phyloP scores from a whole-genome alignment of 2,113 vertebrate species.

The Corydoras maculifer region DNA sequence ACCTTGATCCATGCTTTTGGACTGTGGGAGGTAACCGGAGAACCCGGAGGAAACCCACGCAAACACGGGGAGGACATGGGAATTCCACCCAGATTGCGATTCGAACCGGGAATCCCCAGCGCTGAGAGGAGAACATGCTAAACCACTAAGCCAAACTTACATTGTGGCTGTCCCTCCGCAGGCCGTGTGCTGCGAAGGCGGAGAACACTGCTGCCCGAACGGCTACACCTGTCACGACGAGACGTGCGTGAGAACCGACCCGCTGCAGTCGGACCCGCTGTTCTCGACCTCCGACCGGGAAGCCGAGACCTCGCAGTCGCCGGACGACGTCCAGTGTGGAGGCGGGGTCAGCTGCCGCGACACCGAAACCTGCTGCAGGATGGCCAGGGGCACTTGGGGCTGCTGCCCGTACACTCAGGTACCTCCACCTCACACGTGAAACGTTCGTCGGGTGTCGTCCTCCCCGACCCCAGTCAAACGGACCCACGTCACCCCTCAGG shows the following conservation, averaged over 20 bases:
- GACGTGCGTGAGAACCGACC: conserved; percentile 47
- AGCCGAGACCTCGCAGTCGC: not conserved
- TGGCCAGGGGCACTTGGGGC: conserved; percentile 48
- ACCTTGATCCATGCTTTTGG: too few relatives aligned
- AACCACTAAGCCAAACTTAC: too few relatives aligned
- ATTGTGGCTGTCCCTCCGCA: conserved; percentile 13
- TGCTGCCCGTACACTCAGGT: conserved; percentile 60
- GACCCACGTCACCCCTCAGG: too few relatives aligned
- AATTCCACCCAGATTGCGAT: too few relatives aligned
- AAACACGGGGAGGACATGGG: too few relatives aligned
- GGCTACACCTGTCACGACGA: conserved; percentile 59
- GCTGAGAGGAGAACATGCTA: too few relatives aligned
- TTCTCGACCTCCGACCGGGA: conserved; percentile 41
- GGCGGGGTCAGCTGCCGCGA: conserved; percentile 36
- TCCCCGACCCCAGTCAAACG: too few relatives aligned
- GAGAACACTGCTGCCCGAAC: conserved; percentile 66
- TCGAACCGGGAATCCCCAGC: too few relatives aligned
- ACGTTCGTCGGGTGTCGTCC: not conserved
- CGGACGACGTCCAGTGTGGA: conserved; percentile 44
- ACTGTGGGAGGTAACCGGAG: too few relatives aligned
- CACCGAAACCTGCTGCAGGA: conserved; percentile 60
- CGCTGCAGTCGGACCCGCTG: conserved; percentile 44
- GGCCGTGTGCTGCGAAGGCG: conserved; percentile 63
- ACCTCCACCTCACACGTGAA: not conserved
- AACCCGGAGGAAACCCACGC: too few relatives aligned